Conservation (phyloP, 1,140 invertebrate genomes). For the Saccostrea cuccullata region DNA sequence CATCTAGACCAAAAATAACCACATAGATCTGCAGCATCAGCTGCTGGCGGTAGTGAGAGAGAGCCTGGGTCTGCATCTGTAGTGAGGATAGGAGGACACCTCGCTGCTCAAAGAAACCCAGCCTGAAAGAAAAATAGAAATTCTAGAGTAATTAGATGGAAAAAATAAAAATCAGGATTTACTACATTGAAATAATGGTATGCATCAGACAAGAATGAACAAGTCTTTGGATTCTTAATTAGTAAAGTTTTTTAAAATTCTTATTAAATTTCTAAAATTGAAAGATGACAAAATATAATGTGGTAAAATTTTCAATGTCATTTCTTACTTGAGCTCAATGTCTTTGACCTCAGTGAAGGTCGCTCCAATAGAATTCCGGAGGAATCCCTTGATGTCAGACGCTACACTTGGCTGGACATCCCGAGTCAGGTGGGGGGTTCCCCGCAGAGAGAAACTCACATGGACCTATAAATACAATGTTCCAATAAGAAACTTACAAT, state of each 20-base stretch:
- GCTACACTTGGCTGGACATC: conserved; percentile 73
- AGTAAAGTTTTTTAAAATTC: too few species aligned
- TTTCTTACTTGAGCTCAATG: conserved; percentile 82
- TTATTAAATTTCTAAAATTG: too few species aligned
- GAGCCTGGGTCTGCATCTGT: conserved; percentile 70
- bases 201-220: too few species aligned
- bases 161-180: too few species aligned
- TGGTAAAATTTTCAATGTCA: too few species aligned
- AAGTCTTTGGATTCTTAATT: too few species aligned
- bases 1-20: conserved; percentile 79
- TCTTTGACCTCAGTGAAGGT: conserved; percentile 84
- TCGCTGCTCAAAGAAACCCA: conserved; percentile 76
- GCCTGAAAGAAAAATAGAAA: conserved; percentile 57
- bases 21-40: conserved; percentile 79
- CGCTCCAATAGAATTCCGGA: conserved; percentile 83
- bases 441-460: conserved; percentile 85
- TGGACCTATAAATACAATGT: conserved; percentile 68
- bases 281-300: too few species aligned
- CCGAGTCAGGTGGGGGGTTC: conserved; percentile 77
- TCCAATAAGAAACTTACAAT: neutral
- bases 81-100: conserved; percentile 68
- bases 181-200: too few species aligned
- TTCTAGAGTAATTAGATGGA: neutral
- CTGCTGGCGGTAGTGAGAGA: conserved; percentile 77
- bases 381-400: conserved; percentile 80